Conservation (phyloP, 2,888 invertebrate species). For the Melangyna quadrimaculata region DNA sequence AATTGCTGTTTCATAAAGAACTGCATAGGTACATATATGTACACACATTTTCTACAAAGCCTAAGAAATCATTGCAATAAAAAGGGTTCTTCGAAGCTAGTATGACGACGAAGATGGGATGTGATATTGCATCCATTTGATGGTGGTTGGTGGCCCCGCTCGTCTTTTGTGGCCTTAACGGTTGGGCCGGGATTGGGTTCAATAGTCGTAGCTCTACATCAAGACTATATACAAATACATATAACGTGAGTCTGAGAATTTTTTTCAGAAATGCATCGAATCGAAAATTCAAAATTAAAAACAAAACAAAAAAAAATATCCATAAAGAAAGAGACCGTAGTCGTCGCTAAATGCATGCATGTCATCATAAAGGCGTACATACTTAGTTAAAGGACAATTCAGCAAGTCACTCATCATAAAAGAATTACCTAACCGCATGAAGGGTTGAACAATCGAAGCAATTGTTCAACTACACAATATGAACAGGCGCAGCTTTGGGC, state of each 20-base stretch:
- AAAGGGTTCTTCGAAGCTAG: slow-evolving; percentile 34
- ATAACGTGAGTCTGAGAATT: slow-evolving; percentile 29
- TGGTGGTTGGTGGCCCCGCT: slow-evolving; percentile 16
- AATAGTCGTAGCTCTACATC: slow-evolving; percentile 40
- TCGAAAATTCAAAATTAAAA: neutral
- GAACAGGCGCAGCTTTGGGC: slow-evolving; percentile 19
- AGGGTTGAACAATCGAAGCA: slow-evolving; percentile 52
- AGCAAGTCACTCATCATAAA: slow-evolving; percentile 54
- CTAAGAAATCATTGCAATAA: slow-evolving; percentile 38
- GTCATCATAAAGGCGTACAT: slow-evolving; percentile 14
- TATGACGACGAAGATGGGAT: slow-evolving; percentile 19
- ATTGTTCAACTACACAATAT: slow-evolving; percentile 34
- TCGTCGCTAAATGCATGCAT: slow-evolving; percentile 4
- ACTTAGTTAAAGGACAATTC: slow-evolving; percentile 43
- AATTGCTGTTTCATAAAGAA: slow-evolving; percentile 9
- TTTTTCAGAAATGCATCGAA: slow-evolving; percentile 34
- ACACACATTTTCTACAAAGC: neutral
- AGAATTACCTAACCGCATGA: slow-evolving; percentile 44
- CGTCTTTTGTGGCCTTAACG: slow-evolving; percentile 43
- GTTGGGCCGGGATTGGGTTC: slow-evolving; percentile 42
- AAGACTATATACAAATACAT: slow-evolving; percentile 34
- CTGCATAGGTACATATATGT: neutral
- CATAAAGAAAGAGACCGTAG: neutral
- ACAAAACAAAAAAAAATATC: slow-evolving; percentile 22
- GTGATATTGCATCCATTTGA: slow-evolving; percentile 30